Conservation (phyloP, 2,888 invertebrate genomes). For the Muschampia staudingeri region DNA sequence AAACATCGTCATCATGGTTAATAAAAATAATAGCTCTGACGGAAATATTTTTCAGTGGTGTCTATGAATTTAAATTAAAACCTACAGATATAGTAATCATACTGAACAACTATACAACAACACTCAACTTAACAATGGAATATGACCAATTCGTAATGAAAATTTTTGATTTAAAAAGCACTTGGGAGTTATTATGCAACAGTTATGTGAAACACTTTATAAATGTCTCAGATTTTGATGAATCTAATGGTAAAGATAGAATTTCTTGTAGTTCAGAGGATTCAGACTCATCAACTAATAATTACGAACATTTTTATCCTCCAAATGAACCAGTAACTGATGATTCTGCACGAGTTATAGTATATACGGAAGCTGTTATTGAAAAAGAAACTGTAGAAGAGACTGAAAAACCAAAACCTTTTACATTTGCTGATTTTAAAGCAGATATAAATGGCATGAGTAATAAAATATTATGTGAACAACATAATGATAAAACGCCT, state of each 20-base stretch:
- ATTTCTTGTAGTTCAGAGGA: constrained; percentile 84
- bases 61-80: constrained; percentile 92
- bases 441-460: constrained; percentile 75
- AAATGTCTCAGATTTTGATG: constrained; percentile 84
- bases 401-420: constrained; percentile 83
- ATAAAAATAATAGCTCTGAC: constrained; percentile 97
- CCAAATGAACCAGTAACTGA: constrained; percentile 63
- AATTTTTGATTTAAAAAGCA: constrained; percentile 92
- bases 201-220: constrained; percentile 89
- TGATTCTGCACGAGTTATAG: neutral
- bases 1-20: constrained; percentile 98
- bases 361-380: constrained; percentile 53
- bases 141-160: constrained; percentile 92
- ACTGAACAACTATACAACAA: constrained; percentile 91
- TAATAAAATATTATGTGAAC: constrained; percentile 66
- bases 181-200: constrained; percentile 92
- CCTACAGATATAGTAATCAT: constrained; percentile 92
- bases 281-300: constrained; percentile 83
- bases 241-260: constrained; percentile 80
- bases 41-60: constrained; percentile 95
- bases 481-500: constrained; percentile 57
- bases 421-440: constrained; percentile 92
- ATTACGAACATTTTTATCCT: constrained; percentile 83
- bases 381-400: constrained; percentile 65
- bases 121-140: constrained; percentile 89